These are phyloP conservation scores for Laothoe populi DNA, from an alignment of 2,888 invertebrate genomes.

Conservation along the genomic window DNA sequence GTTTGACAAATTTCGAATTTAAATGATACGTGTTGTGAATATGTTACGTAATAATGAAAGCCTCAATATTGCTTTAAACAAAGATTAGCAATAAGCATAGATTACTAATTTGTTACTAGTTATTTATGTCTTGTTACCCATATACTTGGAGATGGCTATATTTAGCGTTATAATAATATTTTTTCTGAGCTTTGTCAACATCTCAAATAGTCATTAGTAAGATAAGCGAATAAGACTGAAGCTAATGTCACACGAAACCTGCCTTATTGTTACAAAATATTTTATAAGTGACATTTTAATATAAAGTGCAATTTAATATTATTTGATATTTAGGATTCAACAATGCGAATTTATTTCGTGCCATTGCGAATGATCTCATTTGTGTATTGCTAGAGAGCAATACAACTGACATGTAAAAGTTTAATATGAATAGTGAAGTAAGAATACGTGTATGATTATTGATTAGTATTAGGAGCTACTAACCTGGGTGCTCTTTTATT, in stretches of 20 bases:
- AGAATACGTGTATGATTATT: not conserved
- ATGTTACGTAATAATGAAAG: not conserved
- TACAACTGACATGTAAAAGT: too few relatives aligned
- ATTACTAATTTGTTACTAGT: not conserved
- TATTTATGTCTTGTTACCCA: too few relatives aligned
- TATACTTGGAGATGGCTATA: too few relatives aligned
- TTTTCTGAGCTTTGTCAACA: not conserved
- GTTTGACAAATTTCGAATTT: too few relatives aligned
- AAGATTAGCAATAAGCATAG: not conserved
- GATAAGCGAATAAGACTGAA: not conserved
- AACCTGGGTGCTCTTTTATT: not conserved
- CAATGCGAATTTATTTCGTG: too few relatives aligned
- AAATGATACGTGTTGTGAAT: too few relatives aligned
- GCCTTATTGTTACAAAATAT: not conserved
- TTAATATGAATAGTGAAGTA: too few relatives aligned
- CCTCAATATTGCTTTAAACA: not conserved
- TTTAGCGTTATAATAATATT: not conserved
- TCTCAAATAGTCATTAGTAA: not conserved
- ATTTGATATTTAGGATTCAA: too few relatives aligned
- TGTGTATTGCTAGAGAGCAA: too few relatives aligned
- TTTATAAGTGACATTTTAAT: too few relatives aligned
- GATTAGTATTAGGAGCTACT: not conserved
- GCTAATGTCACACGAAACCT: not conserved
- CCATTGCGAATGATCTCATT: too few relatives aligned
- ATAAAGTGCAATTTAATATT: too few relatives aligned